Evolutionary conservation across 2,888 invertebrate genomes (phyloP).

Genomic region (Amphipyra berbera): DNA sequence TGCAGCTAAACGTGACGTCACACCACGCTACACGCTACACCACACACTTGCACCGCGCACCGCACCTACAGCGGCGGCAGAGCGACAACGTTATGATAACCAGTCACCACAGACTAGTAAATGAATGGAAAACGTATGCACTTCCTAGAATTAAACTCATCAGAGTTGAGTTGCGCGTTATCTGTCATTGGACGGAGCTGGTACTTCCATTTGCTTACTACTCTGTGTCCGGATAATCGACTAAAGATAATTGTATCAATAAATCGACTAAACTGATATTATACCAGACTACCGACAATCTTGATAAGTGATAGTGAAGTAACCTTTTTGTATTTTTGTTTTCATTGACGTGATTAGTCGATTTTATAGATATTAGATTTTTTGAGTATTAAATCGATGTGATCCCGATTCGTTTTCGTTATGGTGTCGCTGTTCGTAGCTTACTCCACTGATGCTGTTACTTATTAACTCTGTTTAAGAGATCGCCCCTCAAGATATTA

Average conservation of each 20-base stretch:
- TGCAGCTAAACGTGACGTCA: conserved; percentile 96
- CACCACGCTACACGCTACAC: too few relatives aligned
- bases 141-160: too few relatives aligned
- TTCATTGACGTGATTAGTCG: conserved; percentile 2
- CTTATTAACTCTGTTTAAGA: conserved; percentile 7
- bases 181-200: neutral
- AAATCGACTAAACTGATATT: conserved; percentile 10
- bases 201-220: neutral
- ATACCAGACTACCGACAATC: neutral
- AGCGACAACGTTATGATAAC: conserved; percentile 1
- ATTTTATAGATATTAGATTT: conserved; percentile 3
- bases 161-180: neutral
- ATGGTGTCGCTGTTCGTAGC: conserved; percentile 23
- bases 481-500: conserved; percentile 35
- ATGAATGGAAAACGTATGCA: too few relatives aligned
- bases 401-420: conserved; percentile 5
- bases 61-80: neutral
- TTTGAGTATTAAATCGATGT: conserved; percentile 4
- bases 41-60: conserved; percentile 12
- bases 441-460: conserved; percentile 16
- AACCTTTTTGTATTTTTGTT: neutral
- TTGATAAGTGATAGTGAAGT: neutral
- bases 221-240: conserved; percentile 9
- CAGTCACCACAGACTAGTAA: neutral
- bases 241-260: neutral